Conservation (phyloP, 2,888 invertebrate species). For the Zygogramma bicolorata region DNA sequence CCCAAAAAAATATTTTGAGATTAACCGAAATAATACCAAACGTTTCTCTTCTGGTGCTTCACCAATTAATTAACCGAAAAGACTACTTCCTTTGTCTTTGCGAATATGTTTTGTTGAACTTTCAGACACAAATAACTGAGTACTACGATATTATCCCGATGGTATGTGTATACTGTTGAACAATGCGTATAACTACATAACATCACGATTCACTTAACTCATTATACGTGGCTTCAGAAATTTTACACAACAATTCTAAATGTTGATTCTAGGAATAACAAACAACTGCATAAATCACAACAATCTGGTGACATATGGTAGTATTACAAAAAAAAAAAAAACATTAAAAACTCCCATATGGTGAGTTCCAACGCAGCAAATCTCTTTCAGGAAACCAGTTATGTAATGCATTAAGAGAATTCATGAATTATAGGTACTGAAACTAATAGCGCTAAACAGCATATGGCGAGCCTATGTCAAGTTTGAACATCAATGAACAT, state of each 20-base stretch:
- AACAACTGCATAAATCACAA: neutral
- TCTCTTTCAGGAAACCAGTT: neutral
- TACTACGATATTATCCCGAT: too few species aligned
- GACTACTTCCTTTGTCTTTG: too few species aligned
- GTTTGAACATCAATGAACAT: constrained; percentile 22
- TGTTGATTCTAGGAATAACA: neutral
- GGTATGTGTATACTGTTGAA: too few species aligned
- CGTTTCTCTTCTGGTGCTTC: too few species aligned
- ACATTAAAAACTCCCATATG: neutral
- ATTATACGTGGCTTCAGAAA: too few species aligned
- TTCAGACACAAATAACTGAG: too few species aligned
- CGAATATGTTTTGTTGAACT: too few species aligned
- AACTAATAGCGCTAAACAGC: constrained; percentile 11
- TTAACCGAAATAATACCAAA: too few species aligned
- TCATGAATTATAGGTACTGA: neutral
- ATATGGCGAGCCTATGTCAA: constrained; percentile 28
- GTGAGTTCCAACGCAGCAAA: neutral
- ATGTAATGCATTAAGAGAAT: neutral
- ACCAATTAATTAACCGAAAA: too few species aligned
- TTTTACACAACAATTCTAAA: neutral
- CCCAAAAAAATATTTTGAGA: too few species aligned
- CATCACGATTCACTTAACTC: too few species aligned
- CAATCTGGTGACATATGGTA: neutral
- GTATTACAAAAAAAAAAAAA: neutral
- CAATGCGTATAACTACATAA: too few species aligned